Conservation (phyloP, 2,113 vertebrate genomes). For the Brachyhypopomus gauderio region DNA sequence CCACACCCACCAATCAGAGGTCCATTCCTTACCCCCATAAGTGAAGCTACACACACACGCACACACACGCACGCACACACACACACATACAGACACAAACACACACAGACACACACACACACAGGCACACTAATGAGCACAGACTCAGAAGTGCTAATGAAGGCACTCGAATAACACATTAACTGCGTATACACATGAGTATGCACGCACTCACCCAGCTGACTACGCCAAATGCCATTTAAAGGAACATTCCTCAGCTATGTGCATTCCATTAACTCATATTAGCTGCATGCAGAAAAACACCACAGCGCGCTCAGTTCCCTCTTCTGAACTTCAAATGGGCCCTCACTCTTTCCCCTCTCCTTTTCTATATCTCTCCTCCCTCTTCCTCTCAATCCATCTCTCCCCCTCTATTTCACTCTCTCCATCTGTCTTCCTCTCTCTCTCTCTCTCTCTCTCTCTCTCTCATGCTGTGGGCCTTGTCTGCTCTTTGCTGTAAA, state of each 20-base stretch:
- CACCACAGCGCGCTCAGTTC: neutral
- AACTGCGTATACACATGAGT: constrained; percentile 41
- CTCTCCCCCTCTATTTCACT: neutral
- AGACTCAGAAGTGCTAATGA: constrained; percentile 59
- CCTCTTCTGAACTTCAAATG: constrained; percentile 1
- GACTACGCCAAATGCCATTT: constrained; percentile 40
- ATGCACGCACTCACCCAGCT: constrained; percentile 22
- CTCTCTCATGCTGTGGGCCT: neutral
- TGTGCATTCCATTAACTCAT: neutral
- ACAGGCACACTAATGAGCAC: constrained; percentile 54
- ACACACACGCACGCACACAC: constrained; percentile 10
- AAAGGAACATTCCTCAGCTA: constrained; percentile 39
- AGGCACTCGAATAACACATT: constrained; percentile 53
- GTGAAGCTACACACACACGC: constrained; percentile 19
- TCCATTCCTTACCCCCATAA: constrained; percentile 53
- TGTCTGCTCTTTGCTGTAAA: neutral
- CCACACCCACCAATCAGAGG: constrained; percentile 56
- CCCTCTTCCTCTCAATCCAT: neutral
- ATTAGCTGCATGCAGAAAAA: constrained; percentile 14
- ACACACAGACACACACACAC: constrained; percentile 19
- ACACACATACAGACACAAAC: constrained; percentile 18
- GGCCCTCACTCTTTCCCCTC: constrained; percentile 6
- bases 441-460: neutral
- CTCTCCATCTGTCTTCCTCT: neutral
- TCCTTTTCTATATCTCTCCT: too few relatives aligned